A percentile compares a stretch with the other conserved stretches of the same genome.
These are phyloP conservation scores for Spisula subtruncata DNA, from an alignment of 2,888 invertebrate species.

Conservation along the genomic window DNA sequence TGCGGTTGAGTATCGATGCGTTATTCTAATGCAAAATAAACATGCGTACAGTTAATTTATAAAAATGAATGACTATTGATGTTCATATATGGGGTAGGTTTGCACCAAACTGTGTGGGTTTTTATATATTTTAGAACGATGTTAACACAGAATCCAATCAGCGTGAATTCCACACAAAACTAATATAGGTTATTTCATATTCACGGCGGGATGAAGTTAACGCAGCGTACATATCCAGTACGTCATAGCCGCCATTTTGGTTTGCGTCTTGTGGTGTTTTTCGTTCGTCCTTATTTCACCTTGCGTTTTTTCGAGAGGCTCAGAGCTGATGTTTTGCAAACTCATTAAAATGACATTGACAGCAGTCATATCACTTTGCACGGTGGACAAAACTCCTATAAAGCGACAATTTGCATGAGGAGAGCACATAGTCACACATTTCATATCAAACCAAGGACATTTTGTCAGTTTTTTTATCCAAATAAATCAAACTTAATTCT, in stretches of 20 bases:
- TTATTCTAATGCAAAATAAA: not conserved
- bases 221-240: not conserved
- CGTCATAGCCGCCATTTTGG: not conserved
- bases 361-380: constrained; percentile 27
- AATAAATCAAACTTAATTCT: constrained; percentile 67
- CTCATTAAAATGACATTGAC: constrained; percentile 62
- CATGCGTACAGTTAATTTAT: not conserved
- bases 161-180: constrained; percentile 20
- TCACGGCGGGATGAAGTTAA: not conserved
- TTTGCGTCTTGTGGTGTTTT: not conserved
- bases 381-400: constrained; percentile 39
- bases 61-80: not conserved
- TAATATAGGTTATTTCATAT: constrained; percentile 36
- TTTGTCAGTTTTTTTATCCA: constrained; percentile 57
- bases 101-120: not conserved
- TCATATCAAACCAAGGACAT: constrained; percentile 46
- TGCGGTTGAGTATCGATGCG: not conserved
- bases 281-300: constrained; percentile 53
- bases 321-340: constrained; percentile 47
- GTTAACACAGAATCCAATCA: not conserved
- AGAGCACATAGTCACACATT: constrained; percentile 53
- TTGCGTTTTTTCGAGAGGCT: constrained; percentile 32
- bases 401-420: constrained; percentile 62
- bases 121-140: not conserved
- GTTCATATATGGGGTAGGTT: not conserved